A percentile compares a stretch with the other conserved stretches of the same genome.
These are phyloP conservation scores for Lasioglossum zephyrum DNA, from an alignment of 2,888 invertebrate genomes.

Conservation along the genomic window DNA sequence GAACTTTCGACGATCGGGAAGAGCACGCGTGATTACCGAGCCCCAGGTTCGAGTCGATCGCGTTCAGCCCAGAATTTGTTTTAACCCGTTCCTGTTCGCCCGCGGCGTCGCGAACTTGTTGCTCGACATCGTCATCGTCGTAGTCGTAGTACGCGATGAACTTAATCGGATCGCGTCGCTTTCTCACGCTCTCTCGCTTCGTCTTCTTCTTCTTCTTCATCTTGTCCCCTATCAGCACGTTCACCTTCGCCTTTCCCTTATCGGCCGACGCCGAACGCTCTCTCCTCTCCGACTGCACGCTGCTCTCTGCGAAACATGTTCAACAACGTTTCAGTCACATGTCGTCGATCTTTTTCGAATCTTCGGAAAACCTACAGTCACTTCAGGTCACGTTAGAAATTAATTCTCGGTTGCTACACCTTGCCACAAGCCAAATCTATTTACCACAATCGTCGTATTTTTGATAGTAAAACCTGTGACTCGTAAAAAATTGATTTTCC, in stretches of 20 bases:
- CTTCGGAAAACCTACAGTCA: neutral
- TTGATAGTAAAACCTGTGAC: no score
- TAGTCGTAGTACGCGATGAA: slow-evolving; percentile 76
- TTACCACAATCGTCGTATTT: no score
- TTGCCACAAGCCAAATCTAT: no score
- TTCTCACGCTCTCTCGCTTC: slow-evolving; percentile 24
- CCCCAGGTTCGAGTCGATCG: slow-evolving; percentile 17
- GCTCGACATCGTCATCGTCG: slow-evolving; percentile 65
- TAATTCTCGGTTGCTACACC: no score
- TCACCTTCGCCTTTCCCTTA: slow-evolving; percentile 58
- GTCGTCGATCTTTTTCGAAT: no score
- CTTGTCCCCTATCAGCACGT: slow-evolving; percentile 66
- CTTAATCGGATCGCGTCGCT: slow-evolving; percentile 49
- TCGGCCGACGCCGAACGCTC: slow-evolving; percentile 15
- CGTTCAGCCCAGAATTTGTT: slow-evolving; percentile 26
- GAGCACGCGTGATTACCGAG: slow-evolving; percentile 37
- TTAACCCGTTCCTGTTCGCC: slow-evolving; percentile 32
- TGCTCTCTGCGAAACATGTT: slow-evolving; percentile 14
- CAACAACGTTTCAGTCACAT: neutral
- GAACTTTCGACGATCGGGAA: slow-evolving; percentile 19
- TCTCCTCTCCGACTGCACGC: slow-evolving; percentile 11
- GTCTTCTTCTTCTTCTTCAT: slow-evolving; percentile 52
- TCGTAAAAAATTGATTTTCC: no score
- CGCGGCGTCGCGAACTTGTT: slow-evolving; percentile 35
- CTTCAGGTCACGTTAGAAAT: neutral